Conservation (phyloP, 1,140 invertebrate species). For the Plutomurus gul region DNA sequence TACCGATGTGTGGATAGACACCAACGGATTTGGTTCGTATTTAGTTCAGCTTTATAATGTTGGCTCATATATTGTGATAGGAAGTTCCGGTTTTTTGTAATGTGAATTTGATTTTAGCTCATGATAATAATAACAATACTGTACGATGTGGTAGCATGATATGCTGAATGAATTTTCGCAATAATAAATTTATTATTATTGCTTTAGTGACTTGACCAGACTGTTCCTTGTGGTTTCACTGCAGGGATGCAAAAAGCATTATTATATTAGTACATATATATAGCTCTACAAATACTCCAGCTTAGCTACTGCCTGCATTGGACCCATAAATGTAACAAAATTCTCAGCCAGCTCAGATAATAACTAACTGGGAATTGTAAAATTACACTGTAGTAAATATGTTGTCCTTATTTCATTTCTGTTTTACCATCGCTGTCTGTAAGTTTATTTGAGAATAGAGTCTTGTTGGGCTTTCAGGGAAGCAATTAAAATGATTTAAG, state of each 20-base stretch:
- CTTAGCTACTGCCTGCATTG: no score
- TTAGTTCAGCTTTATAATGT: background rate
- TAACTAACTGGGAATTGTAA: no score
- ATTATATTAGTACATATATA: no score
- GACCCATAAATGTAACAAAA: no score
- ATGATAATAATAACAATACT: background rate
- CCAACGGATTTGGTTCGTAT: no score
- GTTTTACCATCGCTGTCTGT: no score
- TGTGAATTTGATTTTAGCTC: background rate
- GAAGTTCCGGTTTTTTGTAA: background rate
- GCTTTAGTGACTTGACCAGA: background rate
- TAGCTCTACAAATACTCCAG: no score
- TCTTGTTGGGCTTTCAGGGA: background rate
- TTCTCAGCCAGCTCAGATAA: no score
- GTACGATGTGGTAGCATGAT: background rate
- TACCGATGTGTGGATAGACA: no score
- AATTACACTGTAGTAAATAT: no score
- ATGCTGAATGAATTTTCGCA: background rate
- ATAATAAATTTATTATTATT: background rate
- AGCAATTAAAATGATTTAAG: conserved; percentile 9
- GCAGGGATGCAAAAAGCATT: background rate
- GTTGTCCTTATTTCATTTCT: background rate
- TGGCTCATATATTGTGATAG: background rate
- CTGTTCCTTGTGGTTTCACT: background rate
- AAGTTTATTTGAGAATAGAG: background rate